Evolutionary conservation across 1,140 invertebrate genomes (phyloP), one percentile per base, ranked within the genome.

Genomic region (Nasonia giraulti): DNA sequence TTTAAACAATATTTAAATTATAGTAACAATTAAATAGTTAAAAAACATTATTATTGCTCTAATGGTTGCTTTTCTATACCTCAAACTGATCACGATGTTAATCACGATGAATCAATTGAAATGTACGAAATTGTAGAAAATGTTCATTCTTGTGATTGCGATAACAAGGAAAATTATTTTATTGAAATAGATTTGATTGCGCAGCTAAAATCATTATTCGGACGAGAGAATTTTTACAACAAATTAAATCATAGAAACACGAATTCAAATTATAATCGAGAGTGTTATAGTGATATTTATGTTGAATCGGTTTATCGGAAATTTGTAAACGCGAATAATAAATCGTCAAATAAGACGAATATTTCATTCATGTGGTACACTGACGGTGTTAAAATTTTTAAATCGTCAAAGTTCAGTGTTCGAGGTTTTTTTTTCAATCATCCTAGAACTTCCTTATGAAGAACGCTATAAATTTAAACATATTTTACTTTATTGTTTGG

Each of bases 291-390:
- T 5, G 69, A 82, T 66, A 83, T 83, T 75, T 76, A 83, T 66
- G 81, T 76, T 23, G 27, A 47, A 20, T 20, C 14, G 2, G 20
- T 83, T 37, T 76, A 76, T n/a, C 73, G 66, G 33, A 31, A 83
- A 40, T 23, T 71, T 2, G 3, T 12, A 27, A 37, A 23, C 14
- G 0, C 20, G 37, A 33, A 55, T 2, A 44, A 73, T 47, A 82
- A 31, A 20, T 66, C 75, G 6, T 20, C 40, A 27, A 37, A 62
- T n/a, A 2, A 14, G 33, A 33, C 20, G 8, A 47, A 69, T 55
- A 33, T 83, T 27, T 75, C 81, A 20, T 83, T 76, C 11, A 50
- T 55, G 50, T 76, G 81, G 81, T 83, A 74, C n/a, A 80, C 77
- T n/a, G 77, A 80, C 20, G 31, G 55, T 0, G 77, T 80, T 12